phyloP scores from a whole-genome alignment of 2,113 vertebrate genomes.

The Conger conger region DNA sequence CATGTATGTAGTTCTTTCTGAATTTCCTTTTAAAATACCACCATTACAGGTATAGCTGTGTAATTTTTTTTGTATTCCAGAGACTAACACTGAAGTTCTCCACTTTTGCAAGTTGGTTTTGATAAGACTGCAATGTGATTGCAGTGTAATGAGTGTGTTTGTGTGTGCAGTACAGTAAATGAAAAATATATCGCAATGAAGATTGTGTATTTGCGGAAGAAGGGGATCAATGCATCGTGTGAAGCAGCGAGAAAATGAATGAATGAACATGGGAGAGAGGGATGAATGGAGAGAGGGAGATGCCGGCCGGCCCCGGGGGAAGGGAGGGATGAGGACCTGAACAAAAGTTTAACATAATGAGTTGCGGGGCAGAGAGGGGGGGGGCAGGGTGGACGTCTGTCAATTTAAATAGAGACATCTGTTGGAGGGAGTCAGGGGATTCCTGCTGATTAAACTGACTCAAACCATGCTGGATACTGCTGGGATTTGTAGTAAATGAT shows the following conservation, averaged over 20 bases:
- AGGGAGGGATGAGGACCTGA: conserved; percentile 55
- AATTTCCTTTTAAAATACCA: too few relatives aligned
- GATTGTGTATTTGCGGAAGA: conserved; percentile 16
- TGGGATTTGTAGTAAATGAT: background rate
- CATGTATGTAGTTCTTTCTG: background rate
- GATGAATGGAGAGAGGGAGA: conserved; percentile 27
- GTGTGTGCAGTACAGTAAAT: background rate
- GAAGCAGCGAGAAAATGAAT: conserved; percentile 51
- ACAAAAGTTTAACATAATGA: conserved; percentile 71
- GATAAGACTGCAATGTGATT: too few relatives aligned
- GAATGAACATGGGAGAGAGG: conserved; percentile 49
- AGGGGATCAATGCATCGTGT: background rate
- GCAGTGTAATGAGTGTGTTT: too few relatives aligned
- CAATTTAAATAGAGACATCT: conserved; percentile 72
- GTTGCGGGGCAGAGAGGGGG: conserved; percentile 45
- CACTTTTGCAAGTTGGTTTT: too few relatives aligned
- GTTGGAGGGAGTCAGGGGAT: conserved; percentile 53
- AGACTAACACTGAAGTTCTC: too few relatives aligned
- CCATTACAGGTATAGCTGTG: too few relatives aligned
- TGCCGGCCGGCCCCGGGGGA: conserved; percentile 35
- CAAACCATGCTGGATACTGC: background rate
- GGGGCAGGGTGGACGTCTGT: conserved; percentile 62
- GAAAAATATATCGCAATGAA: background rate
- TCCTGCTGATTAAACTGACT: background rate
- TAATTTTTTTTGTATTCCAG: too few relatives aligned